phyloP scores from a whole-genome alignment of 2,113 vertebrate species.

The Origma solitaria region DNA sequence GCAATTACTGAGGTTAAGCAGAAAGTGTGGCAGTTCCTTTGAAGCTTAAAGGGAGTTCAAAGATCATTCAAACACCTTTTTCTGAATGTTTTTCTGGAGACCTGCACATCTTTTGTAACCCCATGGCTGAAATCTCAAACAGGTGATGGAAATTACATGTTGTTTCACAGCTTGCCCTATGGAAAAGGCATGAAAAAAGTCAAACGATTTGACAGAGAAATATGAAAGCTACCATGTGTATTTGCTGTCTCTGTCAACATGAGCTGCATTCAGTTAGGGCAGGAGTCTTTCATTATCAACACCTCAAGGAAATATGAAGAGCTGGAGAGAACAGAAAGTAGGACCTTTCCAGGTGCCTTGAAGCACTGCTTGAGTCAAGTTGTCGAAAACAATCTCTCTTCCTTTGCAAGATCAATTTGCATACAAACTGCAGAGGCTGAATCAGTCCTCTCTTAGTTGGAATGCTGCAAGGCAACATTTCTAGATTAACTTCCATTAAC shows the following conservation, averaged over 20 bases:
- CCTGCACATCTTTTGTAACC: neutral
- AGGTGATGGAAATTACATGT: slow-evolving; percentile 15
- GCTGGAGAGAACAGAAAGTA: neutral
- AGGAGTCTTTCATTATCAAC: slow-evolving; percentile 20
- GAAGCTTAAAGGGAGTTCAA: neutral
- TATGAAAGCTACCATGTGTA: slow-evolving; percentile 24
- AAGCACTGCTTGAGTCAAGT: slow-evolving; percentile 9
- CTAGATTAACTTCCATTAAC: slow-evolving; percentile 38
- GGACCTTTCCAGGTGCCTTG: slow-evolving; percentile 2
- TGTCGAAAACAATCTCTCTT: slow-evolving; percentile 49
- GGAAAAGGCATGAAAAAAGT: slow-evolving; percentile 15
- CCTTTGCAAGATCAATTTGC: slow-evolving; percentile 19
- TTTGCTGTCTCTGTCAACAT: slow-evolving; percentile 3
- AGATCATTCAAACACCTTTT: neutral
- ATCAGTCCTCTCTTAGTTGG: slow-evolving; percentile 9
- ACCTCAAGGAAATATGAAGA: slow-evolving; percentile 10
- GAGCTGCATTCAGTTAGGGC: neutral
- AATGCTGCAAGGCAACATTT: neutral
- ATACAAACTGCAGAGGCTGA: slow-evolving; percentile 30
- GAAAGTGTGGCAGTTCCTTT: neutral
- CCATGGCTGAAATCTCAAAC: neutral
- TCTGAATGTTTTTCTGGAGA: neutral
- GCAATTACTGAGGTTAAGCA: neutral
- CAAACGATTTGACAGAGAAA: neutral
- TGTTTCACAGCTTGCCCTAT: neutral